Conservation (phyloP, 2,888 invertebrate species). For the Blomia tropicalis region DNA sequence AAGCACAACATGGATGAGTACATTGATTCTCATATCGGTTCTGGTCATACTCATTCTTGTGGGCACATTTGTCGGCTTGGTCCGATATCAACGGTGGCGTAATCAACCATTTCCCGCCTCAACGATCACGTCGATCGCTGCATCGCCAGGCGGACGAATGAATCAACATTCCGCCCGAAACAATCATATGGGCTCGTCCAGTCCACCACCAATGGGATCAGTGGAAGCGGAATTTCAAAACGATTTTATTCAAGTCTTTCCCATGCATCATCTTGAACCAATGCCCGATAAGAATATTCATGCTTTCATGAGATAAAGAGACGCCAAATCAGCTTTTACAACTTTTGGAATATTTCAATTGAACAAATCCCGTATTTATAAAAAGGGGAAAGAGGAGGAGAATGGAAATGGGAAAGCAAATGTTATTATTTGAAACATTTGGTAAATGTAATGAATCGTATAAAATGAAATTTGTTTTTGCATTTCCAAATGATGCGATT, state of each 20-base stretch:
- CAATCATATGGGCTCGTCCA: slow-evolving; percentile 8
- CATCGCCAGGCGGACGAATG: neutral
- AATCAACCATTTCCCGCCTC: slow-evolving; percentile 2
- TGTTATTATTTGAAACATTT: too few relatives aligned
- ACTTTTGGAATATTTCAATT: too few relatives aligned
- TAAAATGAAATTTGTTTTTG: too few relatives aligned
- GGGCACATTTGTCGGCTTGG: slow-evolving; percentile 15
- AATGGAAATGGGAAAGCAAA: too few relatives aligned
- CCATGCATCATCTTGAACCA: slow-evolving; percentile 24
- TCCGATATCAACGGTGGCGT: slow-evolving; percentile 20
- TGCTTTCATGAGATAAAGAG: neutral
- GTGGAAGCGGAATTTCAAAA: slow-evolving; percentile 24
- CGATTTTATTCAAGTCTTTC: slow-evolving; percentile 24
- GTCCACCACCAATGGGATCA: slow-evolving; percentile 23
- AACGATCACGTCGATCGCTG: slow-evolving; percentile 14
- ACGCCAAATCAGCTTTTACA: neutral
- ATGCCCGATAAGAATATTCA: slow-evolving; percentile 25
- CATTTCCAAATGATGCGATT: too few relatives aligned
- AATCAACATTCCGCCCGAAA: neutral
- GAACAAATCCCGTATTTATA: too few relatives aligned
- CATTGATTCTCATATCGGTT: slow-evolving; percentile 14
- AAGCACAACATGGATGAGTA: slow-evolving; percentile 19
- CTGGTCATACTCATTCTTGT: slow-evolving; percentile 17
- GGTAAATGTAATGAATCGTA: too few relatives aligned
- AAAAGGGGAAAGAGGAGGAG: too few relatives aligned